These are phyloP conservation scores for Plebejus argus DNA, from an alignment of 2,888 invertebrate genomes.

Conservation along the genomic window DNA sequence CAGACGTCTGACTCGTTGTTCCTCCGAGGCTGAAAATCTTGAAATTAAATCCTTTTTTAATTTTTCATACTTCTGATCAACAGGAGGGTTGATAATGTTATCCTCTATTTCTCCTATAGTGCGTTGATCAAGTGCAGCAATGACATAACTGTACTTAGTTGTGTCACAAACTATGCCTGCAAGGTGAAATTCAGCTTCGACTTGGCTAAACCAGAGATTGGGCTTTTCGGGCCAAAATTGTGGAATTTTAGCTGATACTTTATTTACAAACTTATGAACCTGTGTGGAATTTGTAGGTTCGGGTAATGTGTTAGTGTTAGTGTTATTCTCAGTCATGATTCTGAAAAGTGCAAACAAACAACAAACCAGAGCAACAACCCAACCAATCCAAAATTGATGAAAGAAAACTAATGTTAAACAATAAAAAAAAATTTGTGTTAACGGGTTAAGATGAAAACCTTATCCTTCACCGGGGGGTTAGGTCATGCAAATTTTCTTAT, in stretches of 20 bases:
- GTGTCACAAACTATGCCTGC: neutral
- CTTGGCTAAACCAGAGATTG: neutral
- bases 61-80: too few relatives aligned
- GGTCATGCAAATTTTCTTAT: neutral
- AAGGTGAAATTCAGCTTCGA: neutral
- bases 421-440: neutral
- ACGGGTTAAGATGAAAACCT: neutral
- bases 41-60: too few relatives aligned
- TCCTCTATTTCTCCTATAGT: neutral
- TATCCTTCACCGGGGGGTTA: neutral
- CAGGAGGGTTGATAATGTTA: neutral
- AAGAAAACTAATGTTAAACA: neutral
- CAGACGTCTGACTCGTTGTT: too few relatives aligned
- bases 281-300: neutral
- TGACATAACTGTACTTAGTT: too few relatives aligned
- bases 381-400: neutral
- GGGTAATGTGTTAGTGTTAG: neutral
- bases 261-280: neutral
- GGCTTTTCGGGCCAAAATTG: neutral
- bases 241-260: slow-evolving; percentile 1
- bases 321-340: neutral
- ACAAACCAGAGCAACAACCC: neutral
- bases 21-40: too few relatives aligned
- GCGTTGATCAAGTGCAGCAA: too few relatives aligned
- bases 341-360: neutral